Evolutionary conservation across 2,797 vertebrate genomes (phyloP).

Genomic region (Alcedo quadribrachys): DNA sequence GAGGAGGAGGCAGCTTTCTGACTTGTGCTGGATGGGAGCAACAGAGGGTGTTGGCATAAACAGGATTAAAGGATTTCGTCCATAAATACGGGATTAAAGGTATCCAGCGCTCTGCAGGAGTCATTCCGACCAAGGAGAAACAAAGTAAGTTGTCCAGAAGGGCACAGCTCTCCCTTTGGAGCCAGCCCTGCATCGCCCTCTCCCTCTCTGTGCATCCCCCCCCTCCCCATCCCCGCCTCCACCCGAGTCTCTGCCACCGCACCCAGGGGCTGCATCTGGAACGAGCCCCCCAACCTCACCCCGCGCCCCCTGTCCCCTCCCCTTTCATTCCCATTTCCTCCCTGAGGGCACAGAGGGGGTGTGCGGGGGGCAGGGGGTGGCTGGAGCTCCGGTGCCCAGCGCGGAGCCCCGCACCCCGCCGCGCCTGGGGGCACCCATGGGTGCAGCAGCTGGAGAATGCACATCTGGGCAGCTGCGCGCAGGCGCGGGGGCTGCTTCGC

Average conservation of each 20-base stretch:
- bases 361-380: slow-evolving; percentile 39
- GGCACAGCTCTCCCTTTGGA: neutral
- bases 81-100: slow-evolving; percentile 37
- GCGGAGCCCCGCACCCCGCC: neutral
- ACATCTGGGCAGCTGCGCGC: neutral
- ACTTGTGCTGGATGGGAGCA: slow-evolving; percentile 17
- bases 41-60: slow-evolving; percentile 55
- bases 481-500: neutral
- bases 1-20: slow-evolving; percentile 5
- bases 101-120: slow-evolving; percentile 31
- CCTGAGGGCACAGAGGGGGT: neutral
- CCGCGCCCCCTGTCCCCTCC: neutral
- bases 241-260: neutral
- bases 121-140: slow-evolving; percentile 40
- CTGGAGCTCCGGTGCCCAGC: neutral
- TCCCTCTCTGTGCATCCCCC: neutral
- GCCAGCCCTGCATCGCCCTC: neutral
- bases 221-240: no score
- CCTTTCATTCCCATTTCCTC: neutral
- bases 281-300: fast-evolving
- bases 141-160: slow-evolving; percentile 11
- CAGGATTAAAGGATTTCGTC: slow-evolving; percentile 53
- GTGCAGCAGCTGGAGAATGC: neutral
- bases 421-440: neutral
- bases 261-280: neutral